Base-by-base conservation (phyloP, 2,113 vertebrate genomes). In the Cololabis saira region DNA sequence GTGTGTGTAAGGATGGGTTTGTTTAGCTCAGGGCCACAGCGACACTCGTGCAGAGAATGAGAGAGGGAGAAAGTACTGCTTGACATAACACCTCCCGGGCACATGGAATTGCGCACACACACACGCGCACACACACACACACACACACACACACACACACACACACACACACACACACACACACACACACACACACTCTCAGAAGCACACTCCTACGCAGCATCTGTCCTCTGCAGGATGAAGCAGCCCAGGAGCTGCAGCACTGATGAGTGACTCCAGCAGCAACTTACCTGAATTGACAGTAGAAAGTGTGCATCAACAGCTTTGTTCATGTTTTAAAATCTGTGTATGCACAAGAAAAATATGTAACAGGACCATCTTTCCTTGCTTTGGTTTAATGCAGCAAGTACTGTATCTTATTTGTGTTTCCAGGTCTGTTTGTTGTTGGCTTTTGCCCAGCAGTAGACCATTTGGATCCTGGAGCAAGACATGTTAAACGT, bases 161-260 rank as follows among this genome's bases (percentile, higher is more conserved):
- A n/a, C n/a, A n/a, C n/a, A n/a, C 24, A 21, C 24, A 33, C 41
- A 44, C 42, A 40, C 59, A 60, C 42, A 27, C 12, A n/a, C 59
- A 50, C 44, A 61, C 37, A 58, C 45, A 40, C 12, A 60, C 61
- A 61, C 55, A 72, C 52, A 60, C 17, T 54, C 52, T 56, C 17
- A 52, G 0, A 80, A 19, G 45, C 62, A 61, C 24, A 62, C 70
- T 68, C 85, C 74, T 62, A 80, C 78, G 44, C 81, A 83, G 73
- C 85, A 91, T 87, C 88, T 87, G 86, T 79, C 83, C 74, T 69
- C 71, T 59, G 70, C 58, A 78, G 74, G 81, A 65, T 69, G 42
- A 71, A 71, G 54, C 54, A 61, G 67, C 64, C 53, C 60, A 48
- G 51, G 58, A 83, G 74, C 55, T 60, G 56, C 74, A 75, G 52